Base-by-base conservation (phyloP, 2,888 invertebrate genomes). In the Erebia aethiops region DNA sequence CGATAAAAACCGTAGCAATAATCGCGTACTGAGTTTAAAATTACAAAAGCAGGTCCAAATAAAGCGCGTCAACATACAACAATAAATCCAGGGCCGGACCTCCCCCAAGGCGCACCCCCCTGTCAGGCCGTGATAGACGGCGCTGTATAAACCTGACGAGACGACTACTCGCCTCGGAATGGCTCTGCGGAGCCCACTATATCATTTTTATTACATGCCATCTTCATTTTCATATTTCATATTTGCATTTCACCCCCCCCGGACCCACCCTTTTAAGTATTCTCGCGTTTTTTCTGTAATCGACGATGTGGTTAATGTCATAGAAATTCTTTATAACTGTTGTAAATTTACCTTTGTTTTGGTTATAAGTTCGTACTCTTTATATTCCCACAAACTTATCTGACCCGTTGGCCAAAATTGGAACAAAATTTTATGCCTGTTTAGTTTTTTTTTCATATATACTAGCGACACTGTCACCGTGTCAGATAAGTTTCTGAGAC, bases 181-280 rank as follows among this genome's bases (percentile, higher is more conserved):
- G 95, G 95, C 95, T 94, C 95, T 95, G 95, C 94, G 94, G 95
- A 95, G 95, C 95, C 95, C 94, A 94, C 94, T 96, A 95, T 95
- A 95, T 96, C 95, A 95, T 95, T 95, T 96, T 95, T 96, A 95
- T 95, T 95, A 95, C 95, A 95, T 95, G 92, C 94, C 94, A 94
- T 95, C 95, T 95, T 94, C 94, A 94, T 94, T 94, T 94, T 94
- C 94, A 94, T 94, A 94, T 94, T 93, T 93, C 93, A 93, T 93
- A 93, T 93, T 93, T 93, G 93, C 93, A 93, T 94, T 94, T 91
- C 88, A 88, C 87, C 88, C 82, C 85, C 77, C 85, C 77, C 81
- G 78, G 73, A 67, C 58, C 72, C 78, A 80, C 79, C 79, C 78
- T 87, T 88, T 89, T 89, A 89, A 89, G 88, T 88, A 86, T 87